Evolutionary conservation across 2,888 invertebrate species (phyloP).

Genomic region (Acanthoscelides obtectus): DNA sequence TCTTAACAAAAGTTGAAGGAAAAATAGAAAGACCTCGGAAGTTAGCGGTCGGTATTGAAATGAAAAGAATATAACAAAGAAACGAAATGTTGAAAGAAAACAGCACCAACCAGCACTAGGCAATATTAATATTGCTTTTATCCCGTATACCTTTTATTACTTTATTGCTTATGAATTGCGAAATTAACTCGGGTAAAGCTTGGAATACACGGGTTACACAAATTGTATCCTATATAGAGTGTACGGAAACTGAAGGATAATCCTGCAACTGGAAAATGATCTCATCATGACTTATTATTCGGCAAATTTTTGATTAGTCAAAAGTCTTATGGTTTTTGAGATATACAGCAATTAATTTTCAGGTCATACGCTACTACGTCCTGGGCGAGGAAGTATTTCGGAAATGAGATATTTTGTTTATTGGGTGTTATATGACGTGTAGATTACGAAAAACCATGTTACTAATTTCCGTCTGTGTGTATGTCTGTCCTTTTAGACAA

Average conservation of each 20-base stretch:
- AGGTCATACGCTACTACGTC: too few relatives aligned
- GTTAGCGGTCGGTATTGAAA: neutral
- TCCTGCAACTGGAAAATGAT: neutral
- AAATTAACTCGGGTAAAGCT: neutral
- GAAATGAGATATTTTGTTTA: too few relatives aligned
- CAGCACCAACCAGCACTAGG: neutral
- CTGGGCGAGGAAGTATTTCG: too few relatives aligned
- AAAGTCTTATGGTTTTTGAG: too few relatives aligned
- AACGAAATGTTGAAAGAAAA: neutral
- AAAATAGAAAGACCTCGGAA: neutral
- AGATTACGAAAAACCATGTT: too few relatives aligned
- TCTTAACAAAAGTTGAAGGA: neutral
- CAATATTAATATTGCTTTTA: neutral
- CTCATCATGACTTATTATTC: too few relatives aligned
- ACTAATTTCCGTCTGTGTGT: too few relatives aligned
- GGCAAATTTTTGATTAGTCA: too few relatives aligned
- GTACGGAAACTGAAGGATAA: too few relatives aligned
- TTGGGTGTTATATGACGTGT: too few relatives aligned
- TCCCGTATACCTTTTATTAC: neutral
- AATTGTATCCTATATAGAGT: neutral
- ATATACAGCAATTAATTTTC: too few relatives aligned
- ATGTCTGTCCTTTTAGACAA: too few relatives aligned
- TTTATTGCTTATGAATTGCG: neutral
- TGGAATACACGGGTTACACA: neutral
- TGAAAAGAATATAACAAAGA: neutral